Evolutionary conservation across 1,140 invertebrate genomes (phyloP).

Genomic region (Trachymyrmex septentrionalis): DNA sequence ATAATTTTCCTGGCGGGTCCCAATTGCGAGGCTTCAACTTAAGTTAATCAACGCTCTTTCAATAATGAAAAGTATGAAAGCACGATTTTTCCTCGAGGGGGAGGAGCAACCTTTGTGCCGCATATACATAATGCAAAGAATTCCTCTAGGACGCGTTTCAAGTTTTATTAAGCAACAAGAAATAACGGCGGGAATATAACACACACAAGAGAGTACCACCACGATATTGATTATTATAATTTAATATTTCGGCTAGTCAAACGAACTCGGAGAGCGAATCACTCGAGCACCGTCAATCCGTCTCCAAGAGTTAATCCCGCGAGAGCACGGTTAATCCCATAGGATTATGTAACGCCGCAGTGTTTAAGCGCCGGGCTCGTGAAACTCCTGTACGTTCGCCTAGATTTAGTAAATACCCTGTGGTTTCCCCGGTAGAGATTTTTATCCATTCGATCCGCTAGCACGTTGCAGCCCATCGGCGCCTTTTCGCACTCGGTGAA

Average conservation of each 20-base stretch:
- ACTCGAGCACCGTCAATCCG: slow-evolving; percentile 66
- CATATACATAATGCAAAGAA: neutral
- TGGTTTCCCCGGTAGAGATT: slow-evolving; percentile 28
- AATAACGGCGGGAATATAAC: slow-evolving; percentile 22
- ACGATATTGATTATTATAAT: slow-evolving; percentile 58
- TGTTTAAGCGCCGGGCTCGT: slow-evolving; percentile 72
- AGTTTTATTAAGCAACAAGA: slow-evolving; percentile 31
- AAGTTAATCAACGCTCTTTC: slow-evolving; percentile 51
- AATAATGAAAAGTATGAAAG: slow-evolving; percentile 52
- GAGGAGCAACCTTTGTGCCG: neutral
- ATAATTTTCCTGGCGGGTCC: slow-evolving; percentile 48
- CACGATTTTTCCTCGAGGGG: slow-evolving; percentile 30
- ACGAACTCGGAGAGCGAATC: slow-evolving; percentile 33
- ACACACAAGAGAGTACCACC: neutral
- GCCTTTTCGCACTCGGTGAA: neutral
- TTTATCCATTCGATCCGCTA: slow-evolving; percentile 38
- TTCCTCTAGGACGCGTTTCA: neutral
- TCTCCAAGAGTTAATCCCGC: slow-evolving; percentile 74
- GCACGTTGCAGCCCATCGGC: neutral
- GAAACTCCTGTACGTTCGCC: slow-evolving; percentile 65
- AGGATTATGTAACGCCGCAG: slow-evolving; percentile 77
- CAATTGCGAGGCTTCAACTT: slow-evolving; percentile 28
- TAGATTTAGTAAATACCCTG: slow-evolving; percentile 70
- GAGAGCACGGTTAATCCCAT: slow-evolving; percentile 73
- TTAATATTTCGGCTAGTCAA: slow-evolving; percentile 66